These are phyloP conservation scores for Lasioglossum calceatum DNA, from an alignment of 2,888 invertebrate genomes.

Conservation along the genomic window DNA sequence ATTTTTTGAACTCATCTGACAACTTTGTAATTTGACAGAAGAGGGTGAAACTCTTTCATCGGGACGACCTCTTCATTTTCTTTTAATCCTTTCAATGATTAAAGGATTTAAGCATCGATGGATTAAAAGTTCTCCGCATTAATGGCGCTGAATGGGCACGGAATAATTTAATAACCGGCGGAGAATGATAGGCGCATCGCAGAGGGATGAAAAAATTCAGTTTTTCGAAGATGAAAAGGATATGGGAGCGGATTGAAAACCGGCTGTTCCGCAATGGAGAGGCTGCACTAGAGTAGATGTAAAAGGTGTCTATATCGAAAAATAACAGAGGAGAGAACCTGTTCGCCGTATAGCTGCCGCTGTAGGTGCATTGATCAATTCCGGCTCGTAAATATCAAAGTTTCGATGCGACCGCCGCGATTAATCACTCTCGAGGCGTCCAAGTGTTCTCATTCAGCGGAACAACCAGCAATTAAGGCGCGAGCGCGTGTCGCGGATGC, in stretches of 20 bases:
- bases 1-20: background rate
- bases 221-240: background rate
- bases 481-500: background rate
- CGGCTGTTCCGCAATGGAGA: background rate
- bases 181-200: background rate
- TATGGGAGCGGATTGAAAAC: background rate
- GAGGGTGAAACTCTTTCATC: background rate
- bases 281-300: background rate
- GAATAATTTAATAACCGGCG: background rate
- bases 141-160: background rate
- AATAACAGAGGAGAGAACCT: background rate
- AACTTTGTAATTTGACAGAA: background rate
- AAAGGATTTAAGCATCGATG: background rate
- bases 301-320: background rate
- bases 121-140: background rate
- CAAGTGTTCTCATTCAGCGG: background rate
- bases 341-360: background rate
- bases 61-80: background rate
- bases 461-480: constrained; percentile 16
- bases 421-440: background rate
- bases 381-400: background rate
- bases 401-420: background rate
- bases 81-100: background rate
- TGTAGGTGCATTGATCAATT: background rate
- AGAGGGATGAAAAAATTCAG: background rate